Base-by-base conservation (phyloP, 2,888 invertebrate species). In the Agriotes lineatus region DNA sequence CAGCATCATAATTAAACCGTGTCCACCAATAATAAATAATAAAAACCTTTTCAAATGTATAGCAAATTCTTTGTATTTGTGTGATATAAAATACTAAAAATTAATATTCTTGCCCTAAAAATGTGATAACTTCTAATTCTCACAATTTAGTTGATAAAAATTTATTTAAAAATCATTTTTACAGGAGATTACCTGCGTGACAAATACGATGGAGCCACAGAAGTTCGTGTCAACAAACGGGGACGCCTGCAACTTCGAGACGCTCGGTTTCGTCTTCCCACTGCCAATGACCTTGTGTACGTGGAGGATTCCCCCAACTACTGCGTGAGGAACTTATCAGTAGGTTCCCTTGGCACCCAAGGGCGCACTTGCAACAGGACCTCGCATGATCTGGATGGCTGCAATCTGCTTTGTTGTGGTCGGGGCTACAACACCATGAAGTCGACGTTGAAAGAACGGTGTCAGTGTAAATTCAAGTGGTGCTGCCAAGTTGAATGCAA, bases 381-480 rank as follows among this genome's bases (percentile, higher is more conserved):
- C 12, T 91, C 93, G 16, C 82, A 79, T 10, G 88, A 88, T 83
- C 89, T 93, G 80, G 95, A 94, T 81, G 94, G 95, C 12, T 96
- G 96, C 85, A 92, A 91, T 82, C 88, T 93, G 18, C 88, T 97
- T 80, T 97, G 97, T 85, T 97, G 97, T 83, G 96, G 96, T 7
- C 89, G 97, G 69, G 97, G 97, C 25, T 96, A 95, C 88, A 95
- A 94, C 85, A 95, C 96, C 16, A 89, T 92, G 80, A 93, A 93
- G 81, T 89, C 91, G 68, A 90, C 90, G 44, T 86, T 92, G 62
- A 90, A 89, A 73, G 93, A 94, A 80, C 89, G 96, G 72, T 97
- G 97, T 84, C 91, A 95, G 79, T 97, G 97, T 87, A 93, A 93
- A 83, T 97, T 97, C 85, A 94, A 95, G 83, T 97, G 97, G 97